Evolutionary conservation across 2,797 vertebrate species (phyloP), one percentile per base, ranked within the genome.

Genomic region (Pangasius mekongensis): DNA sequence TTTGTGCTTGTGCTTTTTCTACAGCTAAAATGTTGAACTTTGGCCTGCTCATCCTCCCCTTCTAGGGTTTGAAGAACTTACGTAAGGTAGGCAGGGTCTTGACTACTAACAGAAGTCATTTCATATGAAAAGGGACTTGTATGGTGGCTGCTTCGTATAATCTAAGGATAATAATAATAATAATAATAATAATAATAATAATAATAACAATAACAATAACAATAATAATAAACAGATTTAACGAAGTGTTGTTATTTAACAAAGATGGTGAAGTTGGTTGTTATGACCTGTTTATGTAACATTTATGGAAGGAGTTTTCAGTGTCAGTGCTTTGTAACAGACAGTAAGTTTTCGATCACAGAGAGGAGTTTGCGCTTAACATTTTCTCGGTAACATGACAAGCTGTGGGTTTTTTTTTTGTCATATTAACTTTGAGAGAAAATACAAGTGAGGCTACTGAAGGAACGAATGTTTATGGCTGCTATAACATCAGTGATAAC

Each of bases 1-100:
- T 92, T 93, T 93, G 89, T 93, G 89, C 89, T 91, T 11, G 16
- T 54, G 89, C 39, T 39, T 89, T 58, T 71, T 87, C 62, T 78
- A 18, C 81, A 66, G 67, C 82, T 91, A 86, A 87, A 84, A 62
- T 83, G 36, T 85, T 86, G 39, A 88, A 62, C 66, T 77, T 10
- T 10, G 6, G 27, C 27, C 49, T 54, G 30, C 39, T 87, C n/a
- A 84, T 13, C 84, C 78, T 90, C 16, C 49, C 83, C 43, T 43
- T 77, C 56, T 52, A 13, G 24, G 0, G 30, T 11, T 71, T 73
- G 22, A 18, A 60, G 20, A 27, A 39, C 20, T 14, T 43, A 7
- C 3, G 43, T 43, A 43, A 6, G 5, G 5, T 6, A 43, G 5
- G 43, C 0, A 43, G 49, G 30, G 13, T 52, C 3, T 30, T 77